A percentile compares a stretch with the other conserved stretches of the same genome.
Conservation (phyloP, 2,113 vertebrate genomes). For the Alligator sinensis region DNA sequence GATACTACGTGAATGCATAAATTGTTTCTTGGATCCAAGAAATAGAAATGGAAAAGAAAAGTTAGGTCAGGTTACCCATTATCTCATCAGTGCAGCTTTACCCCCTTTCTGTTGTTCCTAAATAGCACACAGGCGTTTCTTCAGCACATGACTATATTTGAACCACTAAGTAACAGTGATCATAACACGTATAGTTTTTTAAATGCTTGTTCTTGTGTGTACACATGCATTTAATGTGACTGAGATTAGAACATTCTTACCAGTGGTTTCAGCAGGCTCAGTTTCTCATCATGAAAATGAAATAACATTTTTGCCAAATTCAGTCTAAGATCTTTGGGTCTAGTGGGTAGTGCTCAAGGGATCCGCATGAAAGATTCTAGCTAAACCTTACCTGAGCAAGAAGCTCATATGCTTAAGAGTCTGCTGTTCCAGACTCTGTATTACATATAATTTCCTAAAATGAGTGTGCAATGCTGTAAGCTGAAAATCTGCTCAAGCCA, state of each 20-base stretch:
- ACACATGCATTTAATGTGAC: neutral
- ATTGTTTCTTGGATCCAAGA: neutral
- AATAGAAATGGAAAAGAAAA: neutral
- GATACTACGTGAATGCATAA: neutral
- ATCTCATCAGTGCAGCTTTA: neutral
- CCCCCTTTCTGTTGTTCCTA: slow-evolving; percentile 5
- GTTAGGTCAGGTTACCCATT: neutral
- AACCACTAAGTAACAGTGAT: neutral
- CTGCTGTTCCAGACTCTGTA: neutral
- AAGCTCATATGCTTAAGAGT: neutral
- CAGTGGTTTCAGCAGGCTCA: neutral
- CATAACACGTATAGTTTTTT: neutral
- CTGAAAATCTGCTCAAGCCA: neutral
- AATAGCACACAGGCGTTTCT: neutral
- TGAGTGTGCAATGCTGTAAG: neutral
- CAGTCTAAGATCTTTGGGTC: neutral
- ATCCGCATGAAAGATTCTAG: neutral
- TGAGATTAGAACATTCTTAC: neutral
- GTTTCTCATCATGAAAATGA: neutral
- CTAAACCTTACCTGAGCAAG: neutral
- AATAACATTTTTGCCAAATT: neutral
- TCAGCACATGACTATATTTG: neutral
- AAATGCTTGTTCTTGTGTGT: neutral
- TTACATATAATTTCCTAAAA: neutral
- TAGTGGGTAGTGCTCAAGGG: neutral